Base-by-base conservation (phyloP, 1,140 invertebrate genomes). In the Anoplolepis gracilipes region DNA sequence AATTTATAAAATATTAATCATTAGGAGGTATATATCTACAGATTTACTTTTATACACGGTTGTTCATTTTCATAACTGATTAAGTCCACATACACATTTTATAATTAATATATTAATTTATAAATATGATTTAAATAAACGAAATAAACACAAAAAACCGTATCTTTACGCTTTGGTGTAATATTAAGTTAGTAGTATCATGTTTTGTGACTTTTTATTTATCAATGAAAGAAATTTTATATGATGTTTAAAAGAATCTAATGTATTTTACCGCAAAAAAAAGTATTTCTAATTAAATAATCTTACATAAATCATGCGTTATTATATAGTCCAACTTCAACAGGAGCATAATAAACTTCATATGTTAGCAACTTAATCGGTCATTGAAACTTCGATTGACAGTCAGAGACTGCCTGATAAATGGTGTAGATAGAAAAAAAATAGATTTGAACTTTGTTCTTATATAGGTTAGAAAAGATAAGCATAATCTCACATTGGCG, bases 401-500 rank as follows among this genome's bases (percentile, higher is more conserved):
- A 64, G 19, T 19, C 16, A 33, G 16, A 62, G 25, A 62, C 28
- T 2, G 30, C 1, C 19, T 77, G 46, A 65, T 33, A 64, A 64
- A 64, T 62, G 3, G 1, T 11, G 16, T 6, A 77, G 5, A 46
- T 46, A 16, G 10, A 77, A 77, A 28, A 77, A 39, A 77, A 77
- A 64, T 77, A 77, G 39, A 4, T 77, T 49, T 49, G 39, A 5
- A 64, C 39, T 77, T 64, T 49, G 75, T 77, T 33, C 39, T 33
- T 30, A 64, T 77, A 77, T 46, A 55, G 0, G 13, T n/a, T 57
- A 36, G 13, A 57, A 59, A 36, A 59, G 53, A 59, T 75, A 36
- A 75, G 36, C 11, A 13, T 59, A 57, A 75, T 75, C 46, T 49
- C 16, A 19, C 5, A 5, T 36, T 4, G 13, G 13, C 33, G 72